phyloP scores from a whole-genome alignment of 2,113 vertebrate genomes.

The Tapirus terrestris region DNA sequence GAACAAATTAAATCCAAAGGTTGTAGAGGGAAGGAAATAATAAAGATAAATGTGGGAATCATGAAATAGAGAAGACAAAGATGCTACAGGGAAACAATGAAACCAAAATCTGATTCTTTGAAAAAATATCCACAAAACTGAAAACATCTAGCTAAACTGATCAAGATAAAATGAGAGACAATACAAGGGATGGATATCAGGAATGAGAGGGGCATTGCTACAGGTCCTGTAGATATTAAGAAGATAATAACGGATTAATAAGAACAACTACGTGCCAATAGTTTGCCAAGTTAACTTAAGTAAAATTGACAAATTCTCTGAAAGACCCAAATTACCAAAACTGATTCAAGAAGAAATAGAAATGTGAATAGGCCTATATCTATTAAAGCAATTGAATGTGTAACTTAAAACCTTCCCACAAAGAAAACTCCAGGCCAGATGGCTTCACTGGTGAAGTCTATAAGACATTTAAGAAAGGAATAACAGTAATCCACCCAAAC shows the following conservation, averaged over 20 bases:
- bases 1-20: neutral
- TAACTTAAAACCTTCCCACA: neutral
- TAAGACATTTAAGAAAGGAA: neutral
- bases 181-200: rapidly evolving
- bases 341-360: neutral
- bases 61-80: neutral
- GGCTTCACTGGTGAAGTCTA: neutral
- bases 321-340: neutral
- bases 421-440: neutral
- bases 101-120: neutral
- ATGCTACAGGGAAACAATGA: neutral
- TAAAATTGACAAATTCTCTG: neutral
- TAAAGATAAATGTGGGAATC: neutral
- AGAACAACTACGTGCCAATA: neutral
- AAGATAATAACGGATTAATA: neutral
- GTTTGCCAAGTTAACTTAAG: neutral
- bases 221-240: too few species aligned
- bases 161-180: neutral
- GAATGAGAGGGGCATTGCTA: neutral
- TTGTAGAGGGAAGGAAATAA: neutral
- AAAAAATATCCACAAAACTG: neutral
- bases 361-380: neutral
- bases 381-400: neutral
- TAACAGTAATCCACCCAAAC: neutral
- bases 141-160: neutral